Evolutionary conservation across 2,113 vertebrate species (phyloP), one percentile per base, ranked within the genome.

Genomic region (Tangachromis dhanisi): DNA sequence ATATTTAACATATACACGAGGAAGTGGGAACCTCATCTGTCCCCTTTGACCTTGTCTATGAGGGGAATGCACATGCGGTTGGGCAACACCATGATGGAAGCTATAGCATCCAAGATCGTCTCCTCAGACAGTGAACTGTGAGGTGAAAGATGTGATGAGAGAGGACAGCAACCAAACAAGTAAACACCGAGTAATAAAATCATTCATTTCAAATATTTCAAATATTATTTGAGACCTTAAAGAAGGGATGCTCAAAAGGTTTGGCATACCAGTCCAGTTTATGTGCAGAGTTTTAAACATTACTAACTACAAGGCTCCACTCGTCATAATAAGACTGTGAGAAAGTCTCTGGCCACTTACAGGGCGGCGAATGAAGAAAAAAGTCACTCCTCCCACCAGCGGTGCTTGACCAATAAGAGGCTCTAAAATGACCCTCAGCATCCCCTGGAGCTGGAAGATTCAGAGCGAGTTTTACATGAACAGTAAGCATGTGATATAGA

Each of bases 241-340:
- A 12, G 95, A 98, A 8, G 98, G 98, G 29, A 93, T 96, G 86
- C 99, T 98, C 90, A 99, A 94, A 42, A 99, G 89, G 94, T 99
- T 99, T 86, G 97, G 99, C 92, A 98, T 93, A 21, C 99, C 98
- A 0, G 98, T 98, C 99, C 99, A 99, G 96, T 97, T 98, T 91
- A 99, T 96, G 84, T 98, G 92, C 83, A 99, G 89, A 1, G 82
- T 94, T 54, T 80, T 5, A 49, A 47, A 80, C 8, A n/a, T 14
- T 8, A 1, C 16, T 40, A 53, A 61, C 7, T 8, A 6, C 19
- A 83, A 16, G 40, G 4, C 5, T 49, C 4, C 17, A 57, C 1
- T 13, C 7, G 17, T 9, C 10, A 78, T 11, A 59, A 4, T 9
- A 6, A 21, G 13, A 7, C 66, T 42, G 3, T 16, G 38, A 71